A percentile compares a stretch with the other conserved stretches of the same genome.
These are phyloP conservation scores for Piezodorus guildinii DNA, from an alignment of 1,140 invertebrate species.

Conservation along the genomic window DNA sequence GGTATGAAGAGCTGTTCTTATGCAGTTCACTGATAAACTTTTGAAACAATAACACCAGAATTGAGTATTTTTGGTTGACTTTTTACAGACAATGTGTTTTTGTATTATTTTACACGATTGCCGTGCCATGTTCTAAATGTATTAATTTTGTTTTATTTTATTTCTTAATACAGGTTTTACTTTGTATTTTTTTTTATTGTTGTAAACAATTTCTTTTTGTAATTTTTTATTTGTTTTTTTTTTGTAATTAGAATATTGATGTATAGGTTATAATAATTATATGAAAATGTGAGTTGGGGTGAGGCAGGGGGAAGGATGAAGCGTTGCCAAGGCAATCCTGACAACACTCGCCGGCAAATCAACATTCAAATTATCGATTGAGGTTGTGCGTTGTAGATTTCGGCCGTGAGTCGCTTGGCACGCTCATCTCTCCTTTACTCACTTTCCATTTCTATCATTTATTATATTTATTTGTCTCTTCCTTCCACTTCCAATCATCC, in stretches of 20 bases:
- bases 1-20: too few relatives aligned
- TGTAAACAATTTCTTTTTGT: background rate
- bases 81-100: background rate
- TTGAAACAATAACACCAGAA: background rate
- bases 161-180: background rate
- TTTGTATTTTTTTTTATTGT: background rate
- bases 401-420: background rate
- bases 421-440: background rate
- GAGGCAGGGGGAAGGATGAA: constrained; percentile 1
- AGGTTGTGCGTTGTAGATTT: background rate
- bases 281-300: background rate
- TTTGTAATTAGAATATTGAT: background rate
- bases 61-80: background rate
- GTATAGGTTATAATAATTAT: background rate
- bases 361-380: constrained; percentile 6
- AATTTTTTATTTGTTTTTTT: background rate
- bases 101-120: background rate
- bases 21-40: too few relatives aligned
- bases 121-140: background rate
- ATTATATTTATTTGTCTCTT: too few relatives aligned
- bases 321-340: constrained; percentile 12
- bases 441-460: too few relatives aligned
- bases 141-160: background rate
- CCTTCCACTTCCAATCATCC: too few relatives aligned
- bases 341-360: constrained; percentile 12